Percentiles rank a stretch among this genome's conserved stretches.
phyloP scores from a whole-genome alignment of 2,888 invertebrate genomes.

The Psylliodes chrysocephalus region DNA sequence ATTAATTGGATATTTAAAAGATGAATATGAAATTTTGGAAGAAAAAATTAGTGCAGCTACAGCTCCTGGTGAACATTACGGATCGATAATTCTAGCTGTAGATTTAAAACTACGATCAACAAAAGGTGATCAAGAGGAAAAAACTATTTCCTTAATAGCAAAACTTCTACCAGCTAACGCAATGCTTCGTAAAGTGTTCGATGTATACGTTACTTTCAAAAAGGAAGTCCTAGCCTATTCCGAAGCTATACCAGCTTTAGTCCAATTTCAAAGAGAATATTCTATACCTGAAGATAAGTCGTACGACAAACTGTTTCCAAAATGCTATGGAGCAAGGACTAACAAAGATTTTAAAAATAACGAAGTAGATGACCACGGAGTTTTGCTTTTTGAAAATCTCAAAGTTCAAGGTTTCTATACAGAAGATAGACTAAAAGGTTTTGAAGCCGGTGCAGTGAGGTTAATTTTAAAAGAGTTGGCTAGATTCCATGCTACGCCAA shows the following conservation, averaged over 20 bases:
- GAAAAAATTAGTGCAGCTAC: constrained; percentile 63
- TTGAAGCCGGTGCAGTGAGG: constrained; percentile 66
- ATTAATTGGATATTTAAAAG: constrained; percentile 51
- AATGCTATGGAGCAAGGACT: constrained; percentile 68
- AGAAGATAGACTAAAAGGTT: constrained; percentile 66
- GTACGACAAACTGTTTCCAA: constrained; percentile 65
- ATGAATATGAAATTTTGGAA: constrained; percentile 58
- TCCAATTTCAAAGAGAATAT: constrained; percentile 65
- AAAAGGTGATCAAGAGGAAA: constrained; percentile 53
- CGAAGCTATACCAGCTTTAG: constrained; percentile 65
- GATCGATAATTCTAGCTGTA: constrained; percentile 68
- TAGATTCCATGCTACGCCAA: constrained; percentile 69
- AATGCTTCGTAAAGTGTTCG: constrained; percentile 66
- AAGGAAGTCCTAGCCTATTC: constrained; percentile 70
- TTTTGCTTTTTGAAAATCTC: constrained; percentile 70
- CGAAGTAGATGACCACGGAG: constrained; percentile 68
- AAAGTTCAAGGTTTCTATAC: constrained; percentile 66
- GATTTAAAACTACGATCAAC: constrained; percentile 57
- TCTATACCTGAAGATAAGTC: constrained; percentile 60
- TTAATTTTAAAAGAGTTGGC: constrained; percentile 67
- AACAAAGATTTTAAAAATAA: constrained; percentile 59
- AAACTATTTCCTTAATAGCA: constrained; percentile 65
- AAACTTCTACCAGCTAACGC: constrained; percentile 70
- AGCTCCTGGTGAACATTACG: constrained; percentile 72
- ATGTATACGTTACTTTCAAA: constrained; percentile 68